These are phyloP conservation scores for Pitta sordida DNA, from an alignment of 2,113 vertebrate genomes.

Conservation along the genomic window DNA sequence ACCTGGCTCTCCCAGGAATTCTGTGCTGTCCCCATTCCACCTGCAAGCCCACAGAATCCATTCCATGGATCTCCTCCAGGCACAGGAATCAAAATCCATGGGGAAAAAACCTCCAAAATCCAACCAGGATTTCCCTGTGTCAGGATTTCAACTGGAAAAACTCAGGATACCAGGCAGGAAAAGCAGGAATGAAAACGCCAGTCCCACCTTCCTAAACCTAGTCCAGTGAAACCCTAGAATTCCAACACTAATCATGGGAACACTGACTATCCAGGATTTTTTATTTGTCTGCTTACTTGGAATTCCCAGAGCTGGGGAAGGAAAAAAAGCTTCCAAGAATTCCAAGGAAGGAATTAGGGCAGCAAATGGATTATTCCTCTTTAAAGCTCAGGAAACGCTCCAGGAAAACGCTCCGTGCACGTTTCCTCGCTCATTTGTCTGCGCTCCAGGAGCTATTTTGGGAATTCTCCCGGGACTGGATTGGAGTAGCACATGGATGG, in stretches of 20 bases:
- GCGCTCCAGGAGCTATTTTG: conserved; percentile 65
- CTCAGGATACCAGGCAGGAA: not conserved
- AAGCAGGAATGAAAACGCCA: not conserved
- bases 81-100: no score
- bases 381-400: no score
- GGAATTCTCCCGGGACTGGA: conserved; percentile 67
- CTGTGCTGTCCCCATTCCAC: accelerated
- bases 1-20: not conserved
- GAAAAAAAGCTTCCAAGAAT: not conserved
- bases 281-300: conserved; percentile 26
- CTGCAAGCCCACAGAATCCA: not conserved
- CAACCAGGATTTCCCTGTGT: accelerated
- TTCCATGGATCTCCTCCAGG: not conserved
- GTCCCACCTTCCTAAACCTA: not conserved
- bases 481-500: conserved; percentile 55
- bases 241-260: not conserved
- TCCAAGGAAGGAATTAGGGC: conserved; percentile 36
- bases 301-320: not conserved
- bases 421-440: conserved; percentile 53
- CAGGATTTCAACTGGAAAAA: no score
- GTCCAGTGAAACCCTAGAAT: not conserved
- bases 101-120: no score
- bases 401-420: conserved; percentile 29
- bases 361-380: conserved; percentile 33
- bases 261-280: not conserved